Evolutionary conservation across 2,113 vertebrate species (phyloP), one percentile per base, ranked within the genome.

Genomic region (Polyodon spathula): DNA sequence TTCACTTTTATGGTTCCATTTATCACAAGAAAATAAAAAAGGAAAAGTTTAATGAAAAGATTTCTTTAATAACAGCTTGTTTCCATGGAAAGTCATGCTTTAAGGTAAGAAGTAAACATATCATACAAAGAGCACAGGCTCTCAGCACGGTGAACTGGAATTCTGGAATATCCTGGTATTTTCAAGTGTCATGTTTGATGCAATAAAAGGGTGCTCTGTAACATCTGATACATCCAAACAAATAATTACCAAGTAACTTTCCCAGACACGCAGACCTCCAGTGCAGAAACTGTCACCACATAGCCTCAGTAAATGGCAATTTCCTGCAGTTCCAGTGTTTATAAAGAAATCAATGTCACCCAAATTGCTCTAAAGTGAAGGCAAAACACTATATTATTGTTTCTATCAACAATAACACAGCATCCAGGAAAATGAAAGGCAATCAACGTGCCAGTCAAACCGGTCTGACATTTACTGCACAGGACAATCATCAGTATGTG

Each of bases 31-130:
- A n/a, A n/a, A n/a, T n/a, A n/a, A n/a, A n/a, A n/a, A n/a, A n/a
- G n/a, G n/a, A n/a, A n/a, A n/a, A n/a, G n/a, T n/a, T n/a, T n/a
- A n/a, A n/a, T n/a, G n/a, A n/a, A n/a, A n/a, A n/a, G n/a, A n/a
- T n/a, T n/a, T n/a, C n/a, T n/a, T n/a, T n/a, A n/a, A n/a, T n/a
- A n/a, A 61, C 62, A 39, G 54, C 70, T 75, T 37, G 83, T 87
- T 88, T 78, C 81, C 79, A 86, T 86, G 79, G 83, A 69, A 73
- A 81, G 70, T 69, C 48, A 63, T 70, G 65, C 62, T 80, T 74
- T 73, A 78, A 83, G 72, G 72, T 71, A 58, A n/a, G n/a, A 66
- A 66, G 59, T 58, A 66, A 71, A 70, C 64, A 78, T 67, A 54
- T 43, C 53, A 12, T 41, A 59, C 67, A 68, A 69, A 77, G 76